Conservation (phyloP, 2,113 vertebrate species). For the Manacus vitellinus region DNA sequence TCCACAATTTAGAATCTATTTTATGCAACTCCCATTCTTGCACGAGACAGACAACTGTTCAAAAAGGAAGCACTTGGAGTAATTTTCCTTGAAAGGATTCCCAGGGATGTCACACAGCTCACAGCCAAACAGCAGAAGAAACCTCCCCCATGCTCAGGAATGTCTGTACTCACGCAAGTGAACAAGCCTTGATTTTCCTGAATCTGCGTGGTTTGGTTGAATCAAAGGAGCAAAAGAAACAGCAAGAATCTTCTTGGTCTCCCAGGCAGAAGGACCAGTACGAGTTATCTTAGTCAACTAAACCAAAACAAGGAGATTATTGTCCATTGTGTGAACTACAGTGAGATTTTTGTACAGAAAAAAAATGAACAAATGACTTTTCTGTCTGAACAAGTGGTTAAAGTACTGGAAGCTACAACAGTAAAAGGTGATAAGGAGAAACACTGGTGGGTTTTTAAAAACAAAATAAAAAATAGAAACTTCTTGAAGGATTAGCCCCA, state of each 20-base stretch:
- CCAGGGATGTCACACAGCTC: neutral
- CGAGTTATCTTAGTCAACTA: slow-evolving; percentile 97
- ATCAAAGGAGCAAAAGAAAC: slow-evolving; percentile 97
- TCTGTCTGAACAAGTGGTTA: neutral
- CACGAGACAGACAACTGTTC: neutral
- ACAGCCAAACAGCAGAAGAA: neutral
- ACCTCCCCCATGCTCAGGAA: neutral
- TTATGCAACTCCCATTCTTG: neutral
- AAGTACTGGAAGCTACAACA: neutral
- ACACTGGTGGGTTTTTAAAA: fast-evolving
- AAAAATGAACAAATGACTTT: neutral
- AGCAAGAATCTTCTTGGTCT: slow-evolving; percentile 97
- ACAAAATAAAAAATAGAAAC: neutral
- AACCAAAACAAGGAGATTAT: slow-evolving; percentile 39
- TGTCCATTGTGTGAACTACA: neutral
- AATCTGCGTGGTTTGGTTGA: slow-evolving; percentile 83
- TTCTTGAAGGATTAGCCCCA: neutral
- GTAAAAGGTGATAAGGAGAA: neutral
- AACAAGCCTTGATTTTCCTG: slow-evolving; percentile 79
- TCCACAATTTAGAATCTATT: neutral
- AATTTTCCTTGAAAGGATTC: neutral
- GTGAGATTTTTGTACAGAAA: neutral
- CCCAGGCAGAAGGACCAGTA: slow-evolving; percentile 88
- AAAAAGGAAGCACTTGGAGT: neutral
- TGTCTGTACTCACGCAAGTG: slow-evolving; percentile 87